Base-by-base conservation (phyloP, 53 echinoderm and acorn worm genomes). In the Astropecten irregularis region DNA sequence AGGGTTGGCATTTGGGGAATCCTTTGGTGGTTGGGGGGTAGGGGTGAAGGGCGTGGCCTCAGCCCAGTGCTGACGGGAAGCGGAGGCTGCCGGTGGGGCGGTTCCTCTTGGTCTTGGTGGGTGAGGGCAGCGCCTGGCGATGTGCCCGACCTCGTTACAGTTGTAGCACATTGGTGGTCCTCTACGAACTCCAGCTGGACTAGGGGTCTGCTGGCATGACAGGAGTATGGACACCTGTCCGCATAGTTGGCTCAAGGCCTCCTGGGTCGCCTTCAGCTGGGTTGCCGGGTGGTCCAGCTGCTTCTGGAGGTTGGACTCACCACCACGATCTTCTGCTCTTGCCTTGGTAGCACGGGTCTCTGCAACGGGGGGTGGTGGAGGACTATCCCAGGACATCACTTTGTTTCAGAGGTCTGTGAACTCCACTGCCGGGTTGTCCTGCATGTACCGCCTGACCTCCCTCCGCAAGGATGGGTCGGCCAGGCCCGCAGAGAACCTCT, bases 241-340 rank as follows among this genome's bases (percentile, higher is more conserved):
- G 15, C 74, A 73, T 2, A 73, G 37, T 15, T 73, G 38, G 15
- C 34, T 52, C 35, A 72, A 35, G n/a, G n/a, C n/a, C n/a, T n/a
- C n/a, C n/a, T n/a, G n/a, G n/a, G n/a, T n/a, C n/a, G n/a, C n/a
- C n/a, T 73, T 73, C 4, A 73, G 21, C 56, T 73, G 74, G 25
- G 19, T 16, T n/a, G 81, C 81, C 44, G 46, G 48, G 29, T 81
- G 42, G 13, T 81, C 46, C 28, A 81, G 33, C 20, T 81, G 61
- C 18, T 26, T 46, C 57, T 81, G 77, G 16, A 77, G 59, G 3
- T 26, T 9, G 37, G 1, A 29, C 1, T n/a, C n/a, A n/a, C n/a
- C n/a, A n/a, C 16, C 61, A 0, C 16, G 4, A 7, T 40, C 58
- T 1, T 36, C 40, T 1, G 60, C n/a, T n/a, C n/a, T n/a, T 3